phyloP scores from a whole-genome alignment of 1,140 invertebrate genomes.

The Helicoverpa zea region DNA sequence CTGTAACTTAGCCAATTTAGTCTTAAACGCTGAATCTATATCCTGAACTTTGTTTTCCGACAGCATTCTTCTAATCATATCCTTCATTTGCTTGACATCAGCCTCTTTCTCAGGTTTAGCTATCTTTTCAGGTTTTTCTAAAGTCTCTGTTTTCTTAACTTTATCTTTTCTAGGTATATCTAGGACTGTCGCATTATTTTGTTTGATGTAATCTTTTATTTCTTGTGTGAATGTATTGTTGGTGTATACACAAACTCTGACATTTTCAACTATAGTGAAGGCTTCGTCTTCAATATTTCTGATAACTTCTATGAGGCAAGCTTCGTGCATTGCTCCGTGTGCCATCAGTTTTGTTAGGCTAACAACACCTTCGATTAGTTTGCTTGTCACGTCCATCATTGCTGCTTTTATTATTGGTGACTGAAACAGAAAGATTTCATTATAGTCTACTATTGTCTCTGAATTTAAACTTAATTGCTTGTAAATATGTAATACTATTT shows the following conservation, averaged over 20 bases:
- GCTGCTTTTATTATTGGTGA: conserved; percentile 77
- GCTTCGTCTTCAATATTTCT: conserved; percentile 77
- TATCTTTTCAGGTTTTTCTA: conserved; percentile 7
- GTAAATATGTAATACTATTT: too few relatives aligned
- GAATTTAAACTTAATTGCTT: too few relatives aligned
- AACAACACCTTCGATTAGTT: conserved; percentile 75
- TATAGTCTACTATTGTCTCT: neutral
- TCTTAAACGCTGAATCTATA: conserved; percentile 62
- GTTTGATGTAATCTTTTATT: conserved; percentile 62
- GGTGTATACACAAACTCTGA: conserved; percentile 67
- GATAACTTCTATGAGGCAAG: conserved; percentile 81
- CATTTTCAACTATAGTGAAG: conserved; percentile 61
- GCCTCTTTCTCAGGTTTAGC: conserved; percentile 37
- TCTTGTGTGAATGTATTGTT: conserved; percentile 60
- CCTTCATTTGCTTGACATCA: conserved; percentile 64
- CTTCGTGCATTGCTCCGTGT: conserved; percentile 81
- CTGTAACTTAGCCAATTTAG: conserved; percentile 63
- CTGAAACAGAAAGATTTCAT: conserved; percentile 61
- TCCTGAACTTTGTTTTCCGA: conserved; percentile 54
- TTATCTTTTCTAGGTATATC: conserved; percentile 59
- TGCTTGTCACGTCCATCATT: conserved; percentile 78
- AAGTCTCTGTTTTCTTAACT: conserved; percentile 39
- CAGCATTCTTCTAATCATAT: conserved; percentile 69
- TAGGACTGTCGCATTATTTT: conserved; percentile 75
- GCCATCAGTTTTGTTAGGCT: conserved; percentile 78